Evolutionary conservation across 2,113 vertebrate genomes (phyloP).

Genomic region (Carassius auratus): DNA sequence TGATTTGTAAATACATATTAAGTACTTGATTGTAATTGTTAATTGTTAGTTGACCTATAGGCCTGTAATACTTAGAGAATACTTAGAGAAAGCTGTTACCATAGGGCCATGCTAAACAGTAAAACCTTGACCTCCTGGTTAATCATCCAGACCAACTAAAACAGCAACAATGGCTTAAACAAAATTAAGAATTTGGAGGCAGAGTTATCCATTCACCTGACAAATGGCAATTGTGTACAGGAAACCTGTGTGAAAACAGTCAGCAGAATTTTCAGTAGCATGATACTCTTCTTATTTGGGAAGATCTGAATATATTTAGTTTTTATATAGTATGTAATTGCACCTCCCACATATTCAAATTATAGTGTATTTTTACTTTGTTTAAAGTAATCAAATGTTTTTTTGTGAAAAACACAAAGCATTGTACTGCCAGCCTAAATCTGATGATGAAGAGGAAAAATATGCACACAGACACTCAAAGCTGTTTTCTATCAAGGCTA

Average conservation of each 20-base stretch:
- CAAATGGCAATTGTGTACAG: neutral
- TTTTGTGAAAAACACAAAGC: too few species aligned
- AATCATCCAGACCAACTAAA: neutral
- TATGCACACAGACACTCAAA: neutral
- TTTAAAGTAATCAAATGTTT: neutral
- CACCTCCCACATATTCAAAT: neutral
- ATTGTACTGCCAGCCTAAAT: neutral
- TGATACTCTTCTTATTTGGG: neutral
- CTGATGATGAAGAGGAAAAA: neutral
- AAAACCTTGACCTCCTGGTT: too few species aligned
- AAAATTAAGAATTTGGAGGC: neutral
- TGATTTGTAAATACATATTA: too few species aligned
- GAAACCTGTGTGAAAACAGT: constrained; percentile 19
- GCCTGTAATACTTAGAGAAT: neutral
- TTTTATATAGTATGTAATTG: neutral
- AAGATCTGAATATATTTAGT: neutral
- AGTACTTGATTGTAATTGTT: too few species aligned
- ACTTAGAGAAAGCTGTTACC: neutral
- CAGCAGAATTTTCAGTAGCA: too few species aligned
- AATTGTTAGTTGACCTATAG: too few species aligned
- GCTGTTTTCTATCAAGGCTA: neutral
- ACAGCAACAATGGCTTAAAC: neutral
- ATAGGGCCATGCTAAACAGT: neutral
- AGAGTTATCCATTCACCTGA: neutral
- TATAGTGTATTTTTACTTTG: neutral